Percentiles rank a stretch among this genome's conserved stretches.
Conservation (phyloP, 1,140 invertebrate genomes). For the Brachionus calyciflorus region DNA sequence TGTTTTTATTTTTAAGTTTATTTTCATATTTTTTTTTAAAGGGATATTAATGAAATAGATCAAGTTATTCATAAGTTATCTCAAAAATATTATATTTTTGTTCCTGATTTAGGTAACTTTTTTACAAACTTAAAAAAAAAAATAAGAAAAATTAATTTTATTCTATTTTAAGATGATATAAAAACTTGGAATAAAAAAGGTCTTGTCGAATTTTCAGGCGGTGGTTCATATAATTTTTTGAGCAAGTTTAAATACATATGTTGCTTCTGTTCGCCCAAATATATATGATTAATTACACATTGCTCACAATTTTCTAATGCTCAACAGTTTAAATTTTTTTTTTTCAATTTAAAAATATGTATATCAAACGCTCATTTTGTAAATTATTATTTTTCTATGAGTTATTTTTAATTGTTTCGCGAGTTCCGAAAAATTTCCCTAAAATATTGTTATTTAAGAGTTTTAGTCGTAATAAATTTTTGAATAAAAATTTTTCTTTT, state of each 20-base stretch:
- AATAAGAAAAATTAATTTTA: neutral
- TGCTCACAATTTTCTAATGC: neutral
- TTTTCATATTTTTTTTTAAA: neutral
- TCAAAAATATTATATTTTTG: slow-evolving; percentile 46
- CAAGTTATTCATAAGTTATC: neutral
- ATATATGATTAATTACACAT: slow-evolving; percentile 6
- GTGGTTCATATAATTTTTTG: slow-evolving; percentile 1
- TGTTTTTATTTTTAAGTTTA: neutral
- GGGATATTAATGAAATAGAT: slow-evolving; percentile 40
- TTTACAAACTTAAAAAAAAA: neutral
- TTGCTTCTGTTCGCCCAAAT: slow-evolving; percentile 41
- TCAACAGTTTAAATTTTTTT: too few relatives aligned
- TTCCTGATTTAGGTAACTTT: slow-evolving; percentile 7
- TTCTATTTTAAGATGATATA: neutral
- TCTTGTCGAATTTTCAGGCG: neutral
- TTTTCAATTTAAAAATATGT: too few relatives aligned
- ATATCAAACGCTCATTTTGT: too few relatives aligned
- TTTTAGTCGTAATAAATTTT: too few relatives aligned
- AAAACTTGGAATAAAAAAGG: slow-evolving; percentile 33
- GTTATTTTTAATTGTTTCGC: too few relatives aligned
- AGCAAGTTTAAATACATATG: slow-evolving; percentile 27
- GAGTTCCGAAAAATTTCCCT: too few relatives aligned
- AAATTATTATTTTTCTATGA: too few relatives aligned
- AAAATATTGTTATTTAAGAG: too few relatives aligned
- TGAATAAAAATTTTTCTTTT: too few relatives aligned